These are phyloP conservation scores for Dendroctonus ponderosae DNA, from an alignment of 1,140 invertebrate species.

Conservation along the genomic window DNA sequence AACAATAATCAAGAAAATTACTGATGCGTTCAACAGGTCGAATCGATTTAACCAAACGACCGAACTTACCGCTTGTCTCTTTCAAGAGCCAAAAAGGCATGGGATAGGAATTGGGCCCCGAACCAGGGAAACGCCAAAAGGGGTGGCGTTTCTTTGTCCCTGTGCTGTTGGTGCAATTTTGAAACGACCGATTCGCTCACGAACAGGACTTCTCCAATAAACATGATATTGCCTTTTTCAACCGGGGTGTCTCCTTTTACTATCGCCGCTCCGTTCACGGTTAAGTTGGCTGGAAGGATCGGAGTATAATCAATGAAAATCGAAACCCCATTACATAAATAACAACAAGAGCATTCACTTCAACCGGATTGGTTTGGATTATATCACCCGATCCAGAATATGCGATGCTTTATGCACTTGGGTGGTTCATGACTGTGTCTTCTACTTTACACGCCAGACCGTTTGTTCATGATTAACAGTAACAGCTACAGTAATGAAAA, in stretches of 20 bases:
- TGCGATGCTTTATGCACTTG: no score
- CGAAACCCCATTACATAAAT: no score
- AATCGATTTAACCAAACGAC: slow-evolving; percentile 15
- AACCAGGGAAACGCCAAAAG: slow-evolving; percentile 63
- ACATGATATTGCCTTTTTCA: slow-evolving; percentile 60
- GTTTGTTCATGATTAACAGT: no score
- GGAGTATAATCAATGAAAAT: no score
- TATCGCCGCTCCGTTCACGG: slow-evolving; percentile 59
- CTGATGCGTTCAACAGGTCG: slow-evolving; percentile 16
- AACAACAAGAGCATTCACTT: no score
- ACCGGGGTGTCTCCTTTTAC: slow-evolving; percentile 60
- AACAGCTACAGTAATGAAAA: no score
- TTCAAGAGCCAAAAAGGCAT: slow-evolving; percentile 61
- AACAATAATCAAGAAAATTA: slow-evolving; percentile 2
- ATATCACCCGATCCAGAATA: no score
- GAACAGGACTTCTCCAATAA: slow-evolving; percentile 61
- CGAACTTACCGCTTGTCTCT: slow-evolving; percentile 47
- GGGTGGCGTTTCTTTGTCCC: slow-evolving; percentile 64
- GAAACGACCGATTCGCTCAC: slow-evolving; percentile 61
- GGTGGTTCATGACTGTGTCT: no score
- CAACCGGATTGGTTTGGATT: no score
- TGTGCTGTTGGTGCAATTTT: slow-evolving; percentile 59
- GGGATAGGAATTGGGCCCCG: slow-evolving; percentile 62
- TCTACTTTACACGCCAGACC: no score
- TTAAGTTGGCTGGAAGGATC: slow-evolving; percentile 49